Conservation (phyloP, 2,113 vertebrate genomes). For the Uria aalge region DNA sequence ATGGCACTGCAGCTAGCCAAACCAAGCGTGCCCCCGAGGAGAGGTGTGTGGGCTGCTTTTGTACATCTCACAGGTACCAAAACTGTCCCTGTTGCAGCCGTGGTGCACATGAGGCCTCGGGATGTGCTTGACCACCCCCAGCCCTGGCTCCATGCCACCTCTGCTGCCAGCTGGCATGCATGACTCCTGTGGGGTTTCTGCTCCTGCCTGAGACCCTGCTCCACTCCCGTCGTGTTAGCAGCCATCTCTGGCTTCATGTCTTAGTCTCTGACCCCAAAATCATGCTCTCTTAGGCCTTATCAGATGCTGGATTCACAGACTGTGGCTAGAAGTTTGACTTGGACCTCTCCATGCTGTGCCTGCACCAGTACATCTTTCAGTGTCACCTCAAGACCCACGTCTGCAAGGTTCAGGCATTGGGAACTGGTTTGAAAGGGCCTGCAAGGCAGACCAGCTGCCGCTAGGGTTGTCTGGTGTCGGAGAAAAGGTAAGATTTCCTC, state of each 20-base stretch:
- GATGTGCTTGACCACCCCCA: background rate
- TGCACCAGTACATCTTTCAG: background rate
- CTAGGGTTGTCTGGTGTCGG: background rate
- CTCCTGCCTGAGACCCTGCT: background rate
- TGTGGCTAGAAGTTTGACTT: background rate
- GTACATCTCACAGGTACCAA: background rate
- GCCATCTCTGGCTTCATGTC: background rate
- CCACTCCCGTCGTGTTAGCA: background rate
- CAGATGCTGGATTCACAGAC: background rate
- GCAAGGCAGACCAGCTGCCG: background rate
- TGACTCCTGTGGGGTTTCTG: background rate
- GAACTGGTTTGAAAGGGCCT: background rate
- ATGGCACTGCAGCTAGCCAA: background rate
- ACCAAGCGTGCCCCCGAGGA: rapidly evolving
- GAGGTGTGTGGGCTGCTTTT: background rate
- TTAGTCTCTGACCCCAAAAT: background rate
- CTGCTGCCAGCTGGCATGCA: background rate
- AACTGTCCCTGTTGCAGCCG: background rate
- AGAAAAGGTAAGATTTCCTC: background rate
- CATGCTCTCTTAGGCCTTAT: background rate
- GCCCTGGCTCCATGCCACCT: rapidly evolving
- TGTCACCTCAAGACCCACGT: background rate
- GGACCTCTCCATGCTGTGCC: rapidly evolving
- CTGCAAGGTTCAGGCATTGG: background rate
- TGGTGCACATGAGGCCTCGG: rapidly evolving